These are phyloP conservation scores for Drosophila suzukii DNA, from an alignment of 1,140 invertebrate species.

Conservation along the genomic window DNA sequence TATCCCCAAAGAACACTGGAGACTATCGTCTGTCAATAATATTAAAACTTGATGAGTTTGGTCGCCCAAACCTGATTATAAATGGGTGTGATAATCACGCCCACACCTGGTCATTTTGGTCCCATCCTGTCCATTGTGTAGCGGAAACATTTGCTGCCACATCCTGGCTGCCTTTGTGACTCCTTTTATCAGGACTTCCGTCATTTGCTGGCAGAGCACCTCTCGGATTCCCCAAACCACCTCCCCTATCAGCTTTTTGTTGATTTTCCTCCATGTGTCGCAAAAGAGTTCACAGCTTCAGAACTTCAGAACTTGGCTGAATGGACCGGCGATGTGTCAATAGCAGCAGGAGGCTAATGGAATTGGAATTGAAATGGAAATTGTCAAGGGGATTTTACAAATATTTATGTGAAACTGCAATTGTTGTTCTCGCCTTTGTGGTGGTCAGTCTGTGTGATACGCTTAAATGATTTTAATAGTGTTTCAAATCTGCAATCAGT, in stretches of 20 bases:
- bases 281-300: constrained; percentile 46
- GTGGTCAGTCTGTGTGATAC: constrained; percentile 18
- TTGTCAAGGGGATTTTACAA: constrained; percentile 46
- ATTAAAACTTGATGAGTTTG: constrained; percentile 70
- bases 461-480: constrained; percentile 22
- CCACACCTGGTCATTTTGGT: constrained; percentile 52
- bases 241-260: constrained; percentile 22
- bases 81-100: constrained; percentile 31
- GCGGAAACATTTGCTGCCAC: constrained; percentile 59
- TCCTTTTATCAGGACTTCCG: constrained; percentile 65
- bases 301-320: constrained; percentile 8
- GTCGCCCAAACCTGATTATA: constrained; percentile 50
- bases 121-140: constrained; percentile 45
- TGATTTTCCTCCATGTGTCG: constrained; percentile 64
- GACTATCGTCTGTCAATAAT: constrained; percentile 48
- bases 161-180: constrained; percentile 59
- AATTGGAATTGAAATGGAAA: constrained; percentile 62
- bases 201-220: constrained; percentile 48
- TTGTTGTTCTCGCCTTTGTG: constrained; percentile 22
- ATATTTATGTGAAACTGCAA: constrained; percentile 56
- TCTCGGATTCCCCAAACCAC: neutral
- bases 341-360: constrained; percentile 58
- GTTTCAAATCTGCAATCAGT: neutral
- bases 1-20: neutral
- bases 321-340: constrained; percentile 47